Evolutionary conservation across 2,113 vertebrate species (phyloP).

Genomic region (Craseonycteris thonglongyai): DNA sequence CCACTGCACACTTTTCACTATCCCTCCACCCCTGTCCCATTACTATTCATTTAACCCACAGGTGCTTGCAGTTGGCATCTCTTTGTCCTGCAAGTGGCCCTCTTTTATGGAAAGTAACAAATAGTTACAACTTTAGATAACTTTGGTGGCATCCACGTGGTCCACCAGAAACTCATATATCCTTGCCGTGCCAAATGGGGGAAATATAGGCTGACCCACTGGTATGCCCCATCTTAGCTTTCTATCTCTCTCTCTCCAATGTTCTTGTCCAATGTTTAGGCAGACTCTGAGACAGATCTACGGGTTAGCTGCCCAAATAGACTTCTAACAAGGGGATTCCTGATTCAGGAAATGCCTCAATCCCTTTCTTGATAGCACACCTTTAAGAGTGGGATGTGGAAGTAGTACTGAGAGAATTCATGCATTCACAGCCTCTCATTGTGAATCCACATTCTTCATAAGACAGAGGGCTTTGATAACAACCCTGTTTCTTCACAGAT

Average conservation of each 20-base stretch:
- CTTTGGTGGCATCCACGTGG: background rate
- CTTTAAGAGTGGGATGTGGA: too few species aligned
- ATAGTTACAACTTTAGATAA: background rate
- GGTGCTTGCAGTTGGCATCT: background rate
- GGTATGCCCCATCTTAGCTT: background rate
- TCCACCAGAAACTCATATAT: background rate
- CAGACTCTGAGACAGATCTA: background rate
- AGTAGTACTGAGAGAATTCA: too few species aligned
- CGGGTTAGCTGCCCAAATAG: background rate
- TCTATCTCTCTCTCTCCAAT: rapidly evolving
- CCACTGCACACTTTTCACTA: background rate
- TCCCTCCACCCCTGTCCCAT: background rate
- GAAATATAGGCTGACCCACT: background rate
- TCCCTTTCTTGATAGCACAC: background rate
- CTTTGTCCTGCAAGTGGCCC: background rate
- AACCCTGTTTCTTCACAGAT: background rate
- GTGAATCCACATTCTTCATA: background rate
- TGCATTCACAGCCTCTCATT: background rate
- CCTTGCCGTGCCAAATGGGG: background rate
- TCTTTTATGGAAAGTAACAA: background rate
- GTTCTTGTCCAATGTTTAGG: background rate
- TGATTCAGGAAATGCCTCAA: background rate
- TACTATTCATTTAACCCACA: background rate
- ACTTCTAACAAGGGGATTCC: background rate
- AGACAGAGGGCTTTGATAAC: background rate